These are phyloP conservation scores for Geococcyx californianus DNA, from an alignment of 2,113 vertebrate genomes.

Conservation along the genomic window DNA sequence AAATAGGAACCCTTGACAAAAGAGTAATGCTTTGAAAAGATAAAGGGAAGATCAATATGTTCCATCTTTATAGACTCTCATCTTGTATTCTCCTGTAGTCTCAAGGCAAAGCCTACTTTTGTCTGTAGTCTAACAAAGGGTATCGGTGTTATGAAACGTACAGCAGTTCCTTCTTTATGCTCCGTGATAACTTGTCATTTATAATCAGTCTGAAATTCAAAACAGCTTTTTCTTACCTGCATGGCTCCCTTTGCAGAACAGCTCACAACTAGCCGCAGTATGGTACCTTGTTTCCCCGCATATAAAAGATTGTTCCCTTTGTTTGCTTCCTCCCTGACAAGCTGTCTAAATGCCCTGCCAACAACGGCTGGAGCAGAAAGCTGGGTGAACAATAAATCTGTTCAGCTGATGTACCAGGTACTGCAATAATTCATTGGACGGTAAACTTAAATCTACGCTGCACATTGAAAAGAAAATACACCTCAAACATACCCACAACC, in stretches of 20 bases:
- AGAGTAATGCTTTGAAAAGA: slow-evolving; percentile 51
- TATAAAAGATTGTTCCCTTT: neutral
- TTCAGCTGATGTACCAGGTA: neutral
- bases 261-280: neutral
- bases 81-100: slow-evolving; percentile 47
- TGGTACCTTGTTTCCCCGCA: neutral
- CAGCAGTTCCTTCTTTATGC: neutral
- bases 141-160: neutral
- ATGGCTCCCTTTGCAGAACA: neutral
- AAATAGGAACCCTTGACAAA: slow-evolving; percentile 30
- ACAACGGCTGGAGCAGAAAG: neutral
- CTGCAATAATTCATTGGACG: neutral
- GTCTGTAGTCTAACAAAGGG: slow-evolving; percentile 55
- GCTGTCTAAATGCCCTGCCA: neutral
- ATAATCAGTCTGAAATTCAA: neutral
- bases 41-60: slow-evolving; percentile 64
- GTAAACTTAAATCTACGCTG: neutral
- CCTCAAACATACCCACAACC: neutral
- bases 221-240: neutral
- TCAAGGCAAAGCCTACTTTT: slow-evolving; percentile 56
- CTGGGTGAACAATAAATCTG: neutral
- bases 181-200: slow-evolving; percentile 22
- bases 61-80: slow-evolving; percentile 37
- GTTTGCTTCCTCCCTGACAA: neutral
- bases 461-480: neutral